Evolutionary conservation across 1,140 invertebrate genomes (phyloP), one percentile per base, ranked within the genome.

Genomic region (Zaprionus capensis): DNA sequence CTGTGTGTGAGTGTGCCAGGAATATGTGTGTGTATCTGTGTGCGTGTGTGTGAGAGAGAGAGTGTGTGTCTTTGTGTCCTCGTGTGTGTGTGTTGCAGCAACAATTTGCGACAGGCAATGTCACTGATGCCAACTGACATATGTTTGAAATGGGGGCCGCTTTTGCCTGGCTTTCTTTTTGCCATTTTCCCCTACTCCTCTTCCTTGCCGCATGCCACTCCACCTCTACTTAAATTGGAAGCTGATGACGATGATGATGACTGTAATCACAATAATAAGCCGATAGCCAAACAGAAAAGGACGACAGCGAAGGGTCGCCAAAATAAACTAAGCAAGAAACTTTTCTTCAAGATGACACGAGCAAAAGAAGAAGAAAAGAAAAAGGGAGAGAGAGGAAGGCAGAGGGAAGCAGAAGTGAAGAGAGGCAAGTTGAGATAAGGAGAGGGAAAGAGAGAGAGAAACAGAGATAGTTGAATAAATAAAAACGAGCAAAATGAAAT

Each of bases 281-380:
- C 26, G 49, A 62, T 63, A 64, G 55, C 41, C 46, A 58, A 59
- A 63, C 49, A 61, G 65, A 57, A 71, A 53, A 62, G 56, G 64
- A 51, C 71, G 80, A 44, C 67, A 72, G 78, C 63, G 31, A 34
- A 34, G 31, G 31, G 31, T 11, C 31, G 65, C 64, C 70, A 70
- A 65, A 84, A 83, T 87, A 88, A 79, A 77, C 66, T 79, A 84
- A 65, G 73, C 65, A 83, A 74, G 80, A 83, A 83, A 67, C 58
- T 61, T 73, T 74, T 72, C 55, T 57, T 58, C 71, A 71, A 66
- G 81, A 82, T 69, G 77, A 77, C 73, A 71, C 62, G 59, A 76
- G 44, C 31, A 34, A 34, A 31, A 64, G 65, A 71, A 71, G 62
- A 38, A 46, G 41, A 46, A 46, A 46, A 46, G 41, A 20, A 9